Conservation (phyloP, 2,888 invertebrate genomes). For the Pristionchus fissidentatus region DNA sequence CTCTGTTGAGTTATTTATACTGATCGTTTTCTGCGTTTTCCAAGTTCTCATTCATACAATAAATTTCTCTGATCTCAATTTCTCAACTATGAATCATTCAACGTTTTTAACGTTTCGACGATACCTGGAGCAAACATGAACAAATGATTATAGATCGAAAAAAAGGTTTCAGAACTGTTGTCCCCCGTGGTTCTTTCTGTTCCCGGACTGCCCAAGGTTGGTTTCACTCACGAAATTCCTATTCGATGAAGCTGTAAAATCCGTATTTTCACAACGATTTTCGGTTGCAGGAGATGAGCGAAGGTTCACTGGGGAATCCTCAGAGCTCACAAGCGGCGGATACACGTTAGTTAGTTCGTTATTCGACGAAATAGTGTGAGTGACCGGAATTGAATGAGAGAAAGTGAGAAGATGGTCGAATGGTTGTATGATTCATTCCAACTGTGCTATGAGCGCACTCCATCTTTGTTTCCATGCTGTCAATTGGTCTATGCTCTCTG, state of each 20-base stretch:
- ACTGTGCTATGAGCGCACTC: too few relatives aligned
- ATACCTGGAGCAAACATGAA: too few relatives aligned
- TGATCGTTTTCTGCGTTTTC: conserved; percentile 12
- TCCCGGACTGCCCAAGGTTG: not conserved
- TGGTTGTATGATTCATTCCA: conserved; percentile 29
- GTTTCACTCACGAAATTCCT: not conserved
- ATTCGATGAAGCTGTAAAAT: not conserved
- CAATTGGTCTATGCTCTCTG: not conserved
- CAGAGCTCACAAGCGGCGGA: not conserved
- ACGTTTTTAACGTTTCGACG: conserved; percentile 17
- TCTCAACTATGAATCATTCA: not conserved
- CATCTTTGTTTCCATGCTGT: not conserved
- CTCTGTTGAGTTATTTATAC: conserved; percentile 42
- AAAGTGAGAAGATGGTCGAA: conserved; percentile 25
- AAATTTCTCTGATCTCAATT: conserved; percentile 32
- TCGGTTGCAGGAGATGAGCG: conserved; percentile 11
- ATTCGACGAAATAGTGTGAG: conserved; percentile 19
- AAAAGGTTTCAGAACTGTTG: conserved; percentile 25
- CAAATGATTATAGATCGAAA: not conserved
- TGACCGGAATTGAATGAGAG: conserved; percentile 7
- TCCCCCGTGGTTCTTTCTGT: conserved; percentile 10
- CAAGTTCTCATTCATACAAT: conserved; percentile 41
- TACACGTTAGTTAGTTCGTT: not conserved
- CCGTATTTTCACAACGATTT: not conserved
- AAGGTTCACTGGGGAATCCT: not conserved